phyloP scores from a whole-genome alignment of 2,113 vertebrate genomes.

The Myocastor coypus region DNA sequence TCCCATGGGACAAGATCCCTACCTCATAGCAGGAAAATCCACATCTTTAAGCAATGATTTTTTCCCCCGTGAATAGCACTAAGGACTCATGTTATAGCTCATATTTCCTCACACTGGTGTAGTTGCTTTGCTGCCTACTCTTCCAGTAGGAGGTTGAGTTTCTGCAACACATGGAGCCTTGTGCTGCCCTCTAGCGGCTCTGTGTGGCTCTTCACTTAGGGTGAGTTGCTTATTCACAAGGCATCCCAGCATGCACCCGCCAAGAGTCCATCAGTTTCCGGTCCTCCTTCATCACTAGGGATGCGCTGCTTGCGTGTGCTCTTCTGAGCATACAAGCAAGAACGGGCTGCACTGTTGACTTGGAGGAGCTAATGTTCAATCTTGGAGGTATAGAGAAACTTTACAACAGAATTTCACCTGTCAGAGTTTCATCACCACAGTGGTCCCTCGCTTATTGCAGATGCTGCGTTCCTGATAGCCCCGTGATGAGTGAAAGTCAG shows the following conservation, averaged over 20 bases:
- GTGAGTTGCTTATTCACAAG: neutral
- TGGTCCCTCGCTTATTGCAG: too few species aligned
- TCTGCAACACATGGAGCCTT: neutral
- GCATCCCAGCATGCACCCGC: neutral
- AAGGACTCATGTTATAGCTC: neutral
- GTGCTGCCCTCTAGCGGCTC: constrained; percentile 35
- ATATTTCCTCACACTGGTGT: neutral
- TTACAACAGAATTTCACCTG: neutral
- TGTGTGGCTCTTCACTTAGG: neutral
- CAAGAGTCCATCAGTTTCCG: accelerated
- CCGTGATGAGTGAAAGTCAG: too few species aligned
- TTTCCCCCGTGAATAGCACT: neutral
- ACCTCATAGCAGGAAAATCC: constrained; percentile 48
- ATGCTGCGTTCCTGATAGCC: too few species aligned
- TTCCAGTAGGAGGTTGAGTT: neutral
- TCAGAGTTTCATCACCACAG: neutral
- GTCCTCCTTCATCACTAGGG: neutral
- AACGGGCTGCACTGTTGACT: neutral
- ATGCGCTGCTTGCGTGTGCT: accelerated
- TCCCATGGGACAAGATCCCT: neutral
- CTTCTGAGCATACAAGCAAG: neutral
- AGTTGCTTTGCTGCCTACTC: neutral
- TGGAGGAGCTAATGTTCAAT: neutral
- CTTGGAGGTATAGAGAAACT: neutral
- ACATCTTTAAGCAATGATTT: constrained; percentile 15